phyloP scores from a whole-genome alignment of 2,888 invertebrate genomes.

The Plagodis pulveraria region DNA sequence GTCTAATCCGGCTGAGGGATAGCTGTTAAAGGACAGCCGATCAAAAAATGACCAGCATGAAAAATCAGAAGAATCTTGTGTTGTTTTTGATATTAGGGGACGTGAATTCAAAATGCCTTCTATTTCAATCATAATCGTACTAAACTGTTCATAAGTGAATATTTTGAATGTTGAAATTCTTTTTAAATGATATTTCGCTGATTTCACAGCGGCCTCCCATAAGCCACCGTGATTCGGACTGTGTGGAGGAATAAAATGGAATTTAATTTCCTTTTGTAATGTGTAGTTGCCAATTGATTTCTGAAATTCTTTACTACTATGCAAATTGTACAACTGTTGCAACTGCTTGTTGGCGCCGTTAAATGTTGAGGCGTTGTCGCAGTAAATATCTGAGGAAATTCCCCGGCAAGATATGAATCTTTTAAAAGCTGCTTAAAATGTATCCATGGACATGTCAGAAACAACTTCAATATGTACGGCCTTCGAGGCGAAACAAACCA shows the following conservation, averaged over 20 bases:
- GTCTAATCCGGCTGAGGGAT: conserved; percentile 13
- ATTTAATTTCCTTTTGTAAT: not conserved
- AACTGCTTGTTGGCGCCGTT: conserved; percentile 16
- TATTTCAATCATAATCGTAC: conserved; percentile 24
- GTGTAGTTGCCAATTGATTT: not conserved
- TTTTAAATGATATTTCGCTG: conserved; percentile 7
- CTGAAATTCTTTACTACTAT: not conserved
- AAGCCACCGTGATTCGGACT: not conserved
- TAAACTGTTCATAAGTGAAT: conserved; percentile 26
- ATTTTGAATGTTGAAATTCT: conserved; percentile 9
- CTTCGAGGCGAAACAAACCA: conserved; percentile 30
- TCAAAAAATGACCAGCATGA: too few species aligned
- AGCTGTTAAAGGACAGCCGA: conserved; percentile 15
- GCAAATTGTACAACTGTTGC: conserved; percentile 12
- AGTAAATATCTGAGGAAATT: conserved; percentile 11
- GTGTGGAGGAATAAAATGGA: not conserved
- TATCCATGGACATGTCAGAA: conserved; percentile 10
- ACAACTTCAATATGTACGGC: conserved; percentile 20
- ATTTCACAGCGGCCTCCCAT: conserved; percentile 1
- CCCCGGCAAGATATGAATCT: conserved; percentile 19
- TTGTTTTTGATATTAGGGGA: conserved; percentile 19
- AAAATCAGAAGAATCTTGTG: conserved; percentile 14
- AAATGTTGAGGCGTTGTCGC: conserved; percentile 21
- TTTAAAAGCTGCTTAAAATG: conserved; percentile 16
- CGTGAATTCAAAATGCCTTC: conserved; percentile 25